Percentiles rank a stretch among this genome's conserved stretches.
phyloP scores from a whole-genome alignment of 37 sponge, comb jelly and placozoan species.

The Amphimedon queenslandica region DNA sequence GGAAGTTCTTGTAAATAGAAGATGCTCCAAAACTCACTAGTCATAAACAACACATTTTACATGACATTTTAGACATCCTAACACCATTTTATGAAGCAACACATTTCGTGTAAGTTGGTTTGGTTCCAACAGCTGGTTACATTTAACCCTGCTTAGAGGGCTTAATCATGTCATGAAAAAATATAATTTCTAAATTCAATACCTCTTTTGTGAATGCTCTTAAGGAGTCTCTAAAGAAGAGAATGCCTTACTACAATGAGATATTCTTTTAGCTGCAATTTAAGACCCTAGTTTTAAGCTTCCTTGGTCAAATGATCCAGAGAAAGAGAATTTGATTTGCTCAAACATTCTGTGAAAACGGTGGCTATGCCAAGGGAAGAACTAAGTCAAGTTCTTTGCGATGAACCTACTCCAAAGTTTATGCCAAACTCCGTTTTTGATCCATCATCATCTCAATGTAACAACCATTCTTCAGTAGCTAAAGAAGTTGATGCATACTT shows the following conservation, averaged over 20 bases:
- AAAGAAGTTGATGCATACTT: too few relatives aligned
- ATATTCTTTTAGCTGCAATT: too few relatives aligned
- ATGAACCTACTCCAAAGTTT: too few relatives aligned
- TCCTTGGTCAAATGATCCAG: too few relatives aligned
- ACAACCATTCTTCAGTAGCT: too few relatives aligned
- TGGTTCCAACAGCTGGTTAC: neutral
- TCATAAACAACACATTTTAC: neutral
- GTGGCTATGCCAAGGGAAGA: too few relatives aligned
- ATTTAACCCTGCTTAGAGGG: neutral
- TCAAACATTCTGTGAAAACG: too few relatives aligned
- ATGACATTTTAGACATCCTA: neutral
- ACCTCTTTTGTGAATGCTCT: neutral
- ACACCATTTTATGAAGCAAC: constrained; percentile 14
- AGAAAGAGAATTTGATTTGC: too few relatives aligned
- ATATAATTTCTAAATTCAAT: neutral
- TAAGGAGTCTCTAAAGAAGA: neutral
- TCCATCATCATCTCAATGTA: too few relatives aligned
- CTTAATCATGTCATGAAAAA: neutral
- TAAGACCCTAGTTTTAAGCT: too few relatives aligned
- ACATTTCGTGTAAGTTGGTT: neutral
- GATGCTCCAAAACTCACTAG: neutral
- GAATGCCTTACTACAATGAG: neutral
- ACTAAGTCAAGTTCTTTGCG: too few relatives aligned
- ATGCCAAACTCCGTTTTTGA: too few relatives aligned
- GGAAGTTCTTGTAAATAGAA: neutral